Evolutionary conservation across 2,113 vertebrate species (phyloP).

Genomic region (Tychaedon coryphoeus): DNA sequence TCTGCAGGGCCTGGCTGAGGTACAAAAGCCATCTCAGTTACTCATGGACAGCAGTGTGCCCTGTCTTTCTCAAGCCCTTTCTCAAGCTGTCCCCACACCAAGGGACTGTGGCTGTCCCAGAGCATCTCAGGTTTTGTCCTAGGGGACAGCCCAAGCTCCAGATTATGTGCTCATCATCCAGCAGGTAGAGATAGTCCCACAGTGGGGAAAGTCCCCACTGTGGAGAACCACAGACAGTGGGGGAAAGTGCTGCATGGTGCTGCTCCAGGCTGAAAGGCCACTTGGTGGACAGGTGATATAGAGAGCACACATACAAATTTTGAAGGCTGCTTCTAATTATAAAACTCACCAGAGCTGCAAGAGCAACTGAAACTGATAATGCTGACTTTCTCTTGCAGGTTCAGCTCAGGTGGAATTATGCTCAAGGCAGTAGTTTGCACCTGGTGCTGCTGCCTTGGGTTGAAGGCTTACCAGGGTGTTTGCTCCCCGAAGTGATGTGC

Average conservation of each 20-base stretch:
- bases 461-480: neutral
- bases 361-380: neutral
- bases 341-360: neutral
- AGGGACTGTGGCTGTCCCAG: accelerated
- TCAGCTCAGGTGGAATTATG: neutral
- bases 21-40: neutral
- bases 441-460: neutral
- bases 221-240: neutral
- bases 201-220: too few species aligned
- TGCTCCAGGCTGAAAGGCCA: neutral
- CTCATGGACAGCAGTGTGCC: accelerated
- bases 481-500: neutral
- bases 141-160: neutral
- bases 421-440: neutral
- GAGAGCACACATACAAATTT: neutral
- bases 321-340: neutral
- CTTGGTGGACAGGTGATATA: neutral
- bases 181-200: neutral
- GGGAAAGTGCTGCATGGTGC: neutral
- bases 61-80: neutral
- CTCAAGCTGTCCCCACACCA: neutral
- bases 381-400: neutral
- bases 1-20: neutral
- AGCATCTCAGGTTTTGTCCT: neutral
- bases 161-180: neutral